Percentiles rank a stretch among this genome's conserved stretches.
phyloP scores from a whole-genome alignment of 2,888 invertebrate genomes.

The Xestia c-nigrum region DNA sequence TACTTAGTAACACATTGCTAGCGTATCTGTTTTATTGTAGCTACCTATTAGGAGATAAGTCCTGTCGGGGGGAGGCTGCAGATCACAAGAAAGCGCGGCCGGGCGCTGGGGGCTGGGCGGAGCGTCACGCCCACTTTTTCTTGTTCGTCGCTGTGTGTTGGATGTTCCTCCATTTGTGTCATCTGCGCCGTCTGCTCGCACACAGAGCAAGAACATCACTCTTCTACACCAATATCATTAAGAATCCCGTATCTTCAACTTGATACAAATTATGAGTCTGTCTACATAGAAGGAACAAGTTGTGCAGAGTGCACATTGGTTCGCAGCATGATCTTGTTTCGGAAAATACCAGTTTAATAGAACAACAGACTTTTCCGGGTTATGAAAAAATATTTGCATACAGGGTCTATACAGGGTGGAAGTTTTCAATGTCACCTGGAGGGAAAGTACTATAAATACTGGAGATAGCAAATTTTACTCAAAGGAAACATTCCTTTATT shows the following conservation, averaged over 20 bases:
- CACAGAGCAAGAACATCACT: conserved; percentile 47
- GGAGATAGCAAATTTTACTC: too few relatives aligned
- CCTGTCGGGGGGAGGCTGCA: conserved; percentile 81
- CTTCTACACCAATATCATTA: conserved; percentile 43
- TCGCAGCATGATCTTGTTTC: not conserved
- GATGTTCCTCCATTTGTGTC: conserved; percentile 74
- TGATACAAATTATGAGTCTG: conserved; percentile 15
- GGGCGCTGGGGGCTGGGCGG: conserved; percentile 82
- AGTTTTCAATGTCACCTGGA: too few relatives aligned
- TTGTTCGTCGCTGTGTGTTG: conserved; percentile 77
- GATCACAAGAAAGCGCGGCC: conserved; percentile 81
- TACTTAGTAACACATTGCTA: conserved; percentile 89
- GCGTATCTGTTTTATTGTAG: conserved; percentile 89
- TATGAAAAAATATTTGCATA: not conserved
- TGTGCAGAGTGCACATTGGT: not conserved
- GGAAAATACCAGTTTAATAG: not conserved
- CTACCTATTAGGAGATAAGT: conserved; percentile 88
- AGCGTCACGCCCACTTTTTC: conserved; percentile 89
- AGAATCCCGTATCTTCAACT: conserved; percentile 28
- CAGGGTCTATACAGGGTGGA: too few relatives aligned
- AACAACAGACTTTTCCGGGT: not conserved
- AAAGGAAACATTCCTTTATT: too few relatives aligned
- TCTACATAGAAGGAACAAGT: not conserved
- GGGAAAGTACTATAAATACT: too few relatives aligned
- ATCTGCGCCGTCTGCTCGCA: conserved; percentile 68